Conservation (phyloP, 2,113 vertebrate genomes). For the Columba livia region DNA sequence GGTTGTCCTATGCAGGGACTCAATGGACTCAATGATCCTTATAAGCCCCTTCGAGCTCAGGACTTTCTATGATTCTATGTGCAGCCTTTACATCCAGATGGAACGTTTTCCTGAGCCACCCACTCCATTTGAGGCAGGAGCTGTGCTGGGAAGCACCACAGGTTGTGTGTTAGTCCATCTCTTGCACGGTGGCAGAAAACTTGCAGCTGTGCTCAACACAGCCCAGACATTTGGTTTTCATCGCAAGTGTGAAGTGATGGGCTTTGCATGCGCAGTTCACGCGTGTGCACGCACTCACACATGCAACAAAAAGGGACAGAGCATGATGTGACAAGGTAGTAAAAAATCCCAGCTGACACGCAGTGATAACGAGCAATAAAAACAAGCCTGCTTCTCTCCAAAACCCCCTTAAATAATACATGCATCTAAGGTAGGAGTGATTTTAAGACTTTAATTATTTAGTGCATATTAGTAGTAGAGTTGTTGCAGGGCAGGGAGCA, state of each 20-base stretch:
- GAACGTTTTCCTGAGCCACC: background rate
- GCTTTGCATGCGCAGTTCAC: background rate
- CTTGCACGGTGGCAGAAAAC: accelerated
- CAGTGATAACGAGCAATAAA: constrained; percentile 27
- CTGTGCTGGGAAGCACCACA: no score
- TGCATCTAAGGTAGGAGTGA: constrained; percentile 13
- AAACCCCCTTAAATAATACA: constrained; percentile 40
- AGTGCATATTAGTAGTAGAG: background rate
- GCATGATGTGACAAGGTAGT: background rate
- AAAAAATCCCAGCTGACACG: background rate
- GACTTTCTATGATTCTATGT: no score
- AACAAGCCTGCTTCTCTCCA: background rate
- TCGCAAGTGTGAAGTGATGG: background rate
- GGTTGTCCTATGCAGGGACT: no score
- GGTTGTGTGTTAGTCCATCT: background rate
- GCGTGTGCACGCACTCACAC: background rate
- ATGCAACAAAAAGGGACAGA: accelerated
- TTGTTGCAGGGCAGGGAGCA: background rate
- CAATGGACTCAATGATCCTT: no score
- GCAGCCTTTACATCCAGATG: background rate
- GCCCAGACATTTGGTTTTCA: background rate
- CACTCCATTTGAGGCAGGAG: background rate
- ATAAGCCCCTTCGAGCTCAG: no score
- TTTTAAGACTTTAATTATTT: constrained; percentile 57
- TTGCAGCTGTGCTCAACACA: accelerated